Base-by-base conservation (phyloP, 1,140 invertebrate species). In the Pectinophora gossypiella region DNA sequence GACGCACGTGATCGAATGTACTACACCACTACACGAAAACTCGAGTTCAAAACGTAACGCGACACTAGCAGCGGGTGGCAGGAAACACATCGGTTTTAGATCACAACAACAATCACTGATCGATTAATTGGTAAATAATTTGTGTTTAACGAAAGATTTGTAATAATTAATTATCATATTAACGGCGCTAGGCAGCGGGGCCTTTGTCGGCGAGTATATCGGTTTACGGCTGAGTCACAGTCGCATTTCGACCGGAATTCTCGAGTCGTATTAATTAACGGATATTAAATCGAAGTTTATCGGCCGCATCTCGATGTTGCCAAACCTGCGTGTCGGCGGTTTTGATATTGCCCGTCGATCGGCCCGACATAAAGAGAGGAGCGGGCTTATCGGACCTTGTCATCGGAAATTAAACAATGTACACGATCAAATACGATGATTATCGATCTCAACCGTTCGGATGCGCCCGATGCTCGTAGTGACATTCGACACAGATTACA, bases 201-300 rank as follows among this genome's bases (percentile, higher is more conserved):
- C 59, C 76, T 85, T 85, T 86, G 83, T 82, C 79, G 83, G 83
- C 72, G 62, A 60, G 59, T 64, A 57, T 76, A 76, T 79, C 76
- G 67, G 59, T 71, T 76, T 76, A 76, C 68, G 65, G 71, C 72
- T 83, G 80, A 80, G 61, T 85, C 79, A 80, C 70, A 76, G 65
- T 68, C 76, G 69, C 73, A 81, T 72, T 76, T 76, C 64, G 68
- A 59, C 59, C 72, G 70, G 79, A 80, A 86, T 81, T 70, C 72
- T 75, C 72, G 76, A 71, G 64, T 76, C 64, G 77, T 78, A 83
- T 86, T 85, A 83, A 83, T 86, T 86, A 86, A 86, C 81, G 77
- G 72, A 78, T 83, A 83, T 86, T 81, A 83, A 85, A 85, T 80
- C 68, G 72, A 76, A 84, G 69, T 83, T 86, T 85, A 86, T 85